Conservation (phyloP, 2,888 invertebrate species). For the Sepioteuthis lessoniana region DNA sequence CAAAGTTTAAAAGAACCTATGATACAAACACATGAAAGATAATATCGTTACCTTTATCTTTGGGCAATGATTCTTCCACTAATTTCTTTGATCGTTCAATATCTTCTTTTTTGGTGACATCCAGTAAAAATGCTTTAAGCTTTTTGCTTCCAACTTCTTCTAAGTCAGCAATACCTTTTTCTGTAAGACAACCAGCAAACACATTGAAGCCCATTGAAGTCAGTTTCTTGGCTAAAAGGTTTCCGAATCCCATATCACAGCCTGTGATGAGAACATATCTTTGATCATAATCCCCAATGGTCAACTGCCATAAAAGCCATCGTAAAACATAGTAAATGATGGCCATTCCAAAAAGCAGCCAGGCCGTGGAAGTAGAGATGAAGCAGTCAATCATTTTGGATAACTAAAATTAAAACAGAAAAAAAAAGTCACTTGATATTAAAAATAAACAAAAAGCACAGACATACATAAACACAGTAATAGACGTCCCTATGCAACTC, state of each 20-base stretch:
- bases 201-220: conserved; percentile 60
- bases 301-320: conserved; percentile 52
- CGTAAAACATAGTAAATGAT: background rate
- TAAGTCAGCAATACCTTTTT: conserved; percentile 55
- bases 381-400: background rate
- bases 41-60: background rate
- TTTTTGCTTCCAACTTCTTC: conserved; percentile 53
- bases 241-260: conserved; percentile 67
- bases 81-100: background rate
- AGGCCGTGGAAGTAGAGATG: background rate
- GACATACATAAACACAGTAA: too few relatives aligned
- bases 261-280: conserved; percentile 66
- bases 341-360: background rate
- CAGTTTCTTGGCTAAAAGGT: conserved; percentile 59
- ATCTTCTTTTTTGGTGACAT: conserved; percentile 54
- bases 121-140: conserved; percentile 55
- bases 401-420: background rate
- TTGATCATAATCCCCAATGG: conserved; percentile 53
- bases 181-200: conserved; percentile 62
- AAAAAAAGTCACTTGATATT: background rate
- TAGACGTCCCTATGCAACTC: too few relatives aligned
- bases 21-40: background rate
- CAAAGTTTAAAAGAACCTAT: too few relatives aligned
- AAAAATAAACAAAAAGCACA: too few relatives aligned
- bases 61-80: background rate